Conservation (phyloP, 2,113 vertebrate species). For the Upupa epops region DNA sequence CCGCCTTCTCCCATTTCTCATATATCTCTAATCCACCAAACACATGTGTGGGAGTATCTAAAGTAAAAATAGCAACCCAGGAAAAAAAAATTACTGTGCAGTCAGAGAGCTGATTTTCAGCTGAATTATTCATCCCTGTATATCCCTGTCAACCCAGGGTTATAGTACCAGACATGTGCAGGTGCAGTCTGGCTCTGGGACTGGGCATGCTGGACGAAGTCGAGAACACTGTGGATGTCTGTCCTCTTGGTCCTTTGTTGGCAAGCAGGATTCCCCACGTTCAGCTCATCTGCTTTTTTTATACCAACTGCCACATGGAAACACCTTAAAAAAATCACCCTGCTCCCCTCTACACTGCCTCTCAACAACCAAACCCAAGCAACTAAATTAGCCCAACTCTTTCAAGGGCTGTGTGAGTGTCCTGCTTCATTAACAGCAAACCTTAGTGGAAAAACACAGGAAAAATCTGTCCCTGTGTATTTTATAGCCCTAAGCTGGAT, state of each 20-base stretch:
- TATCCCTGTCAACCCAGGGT: background rate
- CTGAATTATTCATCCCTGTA: constrained; percentile 47
- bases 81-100: background rate
- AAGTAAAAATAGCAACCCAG: constrained; percentile 52
- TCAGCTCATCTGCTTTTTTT: background rate
- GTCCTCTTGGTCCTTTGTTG: background rate
- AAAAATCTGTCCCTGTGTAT: background rate
- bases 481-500: background rate
- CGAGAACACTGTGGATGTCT: background rate
- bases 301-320: background rate
- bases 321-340: background rate
- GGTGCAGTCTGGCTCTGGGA: background rate
- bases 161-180: background rate
- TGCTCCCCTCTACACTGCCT: accelerated
- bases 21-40: constrained; percentile 30
- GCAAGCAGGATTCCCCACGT: background rate
- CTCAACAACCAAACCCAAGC: background rate
- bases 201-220: background rate
- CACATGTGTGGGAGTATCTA: constrained; percentile 37
- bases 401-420: background rate
- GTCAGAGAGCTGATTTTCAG: background rate
- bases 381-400: background rate
- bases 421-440: background rate
- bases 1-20: constrained; percentile 25
- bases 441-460: background rate